Conservation (phyloP, 2,888 invertebrate species). For the Pyralis farinalis region DNA sequence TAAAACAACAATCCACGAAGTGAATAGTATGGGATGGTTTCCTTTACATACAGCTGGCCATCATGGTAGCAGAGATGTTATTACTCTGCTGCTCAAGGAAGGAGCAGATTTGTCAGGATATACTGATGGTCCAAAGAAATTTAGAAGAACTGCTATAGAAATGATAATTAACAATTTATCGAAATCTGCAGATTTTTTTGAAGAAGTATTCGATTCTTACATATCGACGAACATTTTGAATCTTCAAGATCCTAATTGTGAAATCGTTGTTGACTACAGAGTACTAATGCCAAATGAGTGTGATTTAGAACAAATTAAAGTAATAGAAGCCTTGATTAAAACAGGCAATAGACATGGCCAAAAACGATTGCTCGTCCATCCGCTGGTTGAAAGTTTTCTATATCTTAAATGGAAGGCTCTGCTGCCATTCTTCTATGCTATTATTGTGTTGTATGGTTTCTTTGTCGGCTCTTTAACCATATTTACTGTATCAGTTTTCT, state of each 20-base stretch:
- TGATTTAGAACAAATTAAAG: constrained; percentile 77
- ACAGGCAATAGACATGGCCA: constrained; percentile 74
- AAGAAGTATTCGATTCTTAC: constrained; percentile 74
- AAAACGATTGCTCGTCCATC: constrained; percentile 74
- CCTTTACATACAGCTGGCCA: constrained; percentile 69
- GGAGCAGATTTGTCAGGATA: constrained; percentile 48
- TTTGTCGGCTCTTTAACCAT: constrained; percentile 74
- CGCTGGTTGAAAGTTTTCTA: constrained; percentile 79
- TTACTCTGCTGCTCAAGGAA: constrained; percentile 57
- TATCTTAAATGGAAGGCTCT: constrained; percentile 80
- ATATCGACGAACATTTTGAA: constrained; percentile 67
- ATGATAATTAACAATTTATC: constrained; percentile 75
- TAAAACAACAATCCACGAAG: constrained; percentile 39
- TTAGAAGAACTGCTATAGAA: constrained; percentile 68
- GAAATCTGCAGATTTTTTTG: constrained; percentile 74
- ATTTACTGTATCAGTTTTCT: constrained; percentile 69
- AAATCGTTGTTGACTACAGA: constrained; percentile 73
- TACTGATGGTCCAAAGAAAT: constrained; percentile 20
- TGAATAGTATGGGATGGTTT: constrained; percentile 40
- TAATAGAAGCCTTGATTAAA: constrained; percentile 75
- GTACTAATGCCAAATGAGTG: constrained; percentile 59
- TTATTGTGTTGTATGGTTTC: constrained; percentile 67
- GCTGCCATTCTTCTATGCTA: constrained; percentile 74
- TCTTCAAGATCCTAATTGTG: constrained; percentile 60
- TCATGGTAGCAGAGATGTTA: constrained; percentile 79